phyloP scores from a whole-genome alignment of 2,113 vertebrate genomes.

The Entomyzon cyanotis region DNA sequence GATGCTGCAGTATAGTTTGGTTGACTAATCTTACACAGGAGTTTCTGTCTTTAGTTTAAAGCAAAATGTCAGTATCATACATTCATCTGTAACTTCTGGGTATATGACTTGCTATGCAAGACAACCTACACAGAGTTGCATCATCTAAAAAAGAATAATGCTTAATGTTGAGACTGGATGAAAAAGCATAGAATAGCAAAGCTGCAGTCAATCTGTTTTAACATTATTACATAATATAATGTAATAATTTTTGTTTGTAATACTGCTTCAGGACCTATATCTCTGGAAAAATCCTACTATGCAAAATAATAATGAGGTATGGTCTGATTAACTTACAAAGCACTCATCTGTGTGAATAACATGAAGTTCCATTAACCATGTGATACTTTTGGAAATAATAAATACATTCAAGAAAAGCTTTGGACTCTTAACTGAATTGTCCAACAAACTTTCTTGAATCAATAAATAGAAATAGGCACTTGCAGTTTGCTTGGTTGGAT shows the following conservation, averaged over 20 bases:
- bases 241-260: neutral
- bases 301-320: neutral
- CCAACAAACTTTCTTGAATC: neutral
- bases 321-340: neutral
- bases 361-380: neutral
- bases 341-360: neutral
- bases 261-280: neutral
- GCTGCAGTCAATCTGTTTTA: neutral
- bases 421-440: neutral
- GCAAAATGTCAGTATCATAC: neutral
- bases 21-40: neutral
- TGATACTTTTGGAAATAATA: neutral
- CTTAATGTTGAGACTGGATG: neutral
- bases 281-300: neutral
- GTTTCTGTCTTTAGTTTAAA: neutral
- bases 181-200: neutral
- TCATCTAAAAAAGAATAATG: neutral
- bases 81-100: neutral
- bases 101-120: neutral
- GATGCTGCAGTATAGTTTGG: neutral
- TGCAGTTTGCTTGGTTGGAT: neutral
- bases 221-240: neutral
- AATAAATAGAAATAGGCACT: neutral
- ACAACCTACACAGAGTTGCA: neutral
- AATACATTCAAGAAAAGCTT: neutral